A percentile compares a stretch with the other conserved stretches of the same genome.
Conservation (phyloP, 2,888 invertebrate genomes). For the Drosophila setosimentum region DNA sequence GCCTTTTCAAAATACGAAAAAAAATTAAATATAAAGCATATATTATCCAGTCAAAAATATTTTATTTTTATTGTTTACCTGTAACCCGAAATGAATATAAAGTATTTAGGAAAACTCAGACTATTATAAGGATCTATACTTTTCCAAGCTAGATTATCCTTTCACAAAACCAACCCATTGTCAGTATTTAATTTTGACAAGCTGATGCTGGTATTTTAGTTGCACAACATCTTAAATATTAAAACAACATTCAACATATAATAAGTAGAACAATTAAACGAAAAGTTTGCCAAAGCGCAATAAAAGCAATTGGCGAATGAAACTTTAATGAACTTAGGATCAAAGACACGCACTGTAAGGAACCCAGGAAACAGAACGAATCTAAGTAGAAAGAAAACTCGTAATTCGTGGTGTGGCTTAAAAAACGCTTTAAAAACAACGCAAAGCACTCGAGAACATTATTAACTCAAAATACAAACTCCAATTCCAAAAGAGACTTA, state of each 20-base stretch:
- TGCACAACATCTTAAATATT: slow-evolving; percentile 14
- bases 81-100: not conserved
- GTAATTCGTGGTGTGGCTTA: slow-evolving; percentile 51
- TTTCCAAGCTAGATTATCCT: not conserved
- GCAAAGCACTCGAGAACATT: slow-evolving; percentile 47
- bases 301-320: slow-evolving; percentile 48
- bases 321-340: slow-evolving; percentile 23
- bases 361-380: slow-evolving; percentile 16
- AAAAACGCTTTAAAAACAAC: slow-evolving; percentile 33
- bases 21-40: not conserved
- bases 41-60: not conserved
- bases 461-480: slow-evolving; percentile 42
- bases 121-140: not conserved
- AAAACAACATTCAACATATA: slow-evolving; percentile 33
- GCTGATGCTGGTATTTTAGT: slow-evolving; percentile 3
- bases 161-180: not conserved
- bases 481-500: slow-evolving; percentile 33
- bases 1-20: not conserved
- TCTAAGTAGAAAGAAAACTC: slow-evolving; percentile 32
- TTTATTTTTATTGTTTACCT: not conserved
- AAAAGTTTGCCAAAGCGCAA: slow-evolving; percentile 42
- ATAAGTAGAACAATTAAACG: slow-evolving; percentile 12
- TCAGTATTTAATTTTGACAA: slow-evolving; percentile 2
- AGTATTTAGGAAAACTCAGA: not conserved
- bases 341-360: slow-evolving; percentile 32